phyloP scores from a whole-genome alignment of 2,888 invertebrate species.

The Spodoptera littoralis region DNA sequence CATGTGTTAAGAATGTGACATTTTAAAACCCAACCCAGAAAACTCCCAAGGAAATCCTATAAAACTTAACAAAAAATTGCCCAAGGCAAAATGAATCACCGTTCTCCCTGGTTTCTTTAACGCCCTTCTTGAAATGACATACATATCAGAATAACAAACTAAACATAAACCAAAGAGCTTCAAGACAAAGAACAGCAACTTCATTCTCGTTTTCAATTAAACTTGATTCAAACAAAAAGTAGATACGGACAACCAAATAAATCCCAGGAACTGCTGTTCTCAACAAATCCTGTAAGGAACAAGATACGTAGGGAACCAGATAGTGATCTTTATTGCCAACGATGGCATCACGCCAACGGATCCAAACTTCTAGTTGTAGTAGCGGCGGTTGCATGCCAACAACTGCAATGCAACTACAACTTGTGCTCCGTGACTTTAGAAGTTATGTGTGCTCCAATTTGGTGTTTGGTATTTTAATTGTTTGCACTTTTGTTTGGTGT shows the following conservation, averaged over 20 bases:
- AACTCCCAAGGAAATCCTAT: no score
- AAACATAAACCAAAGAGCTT: no score
- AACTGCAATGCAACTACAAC: conserved; percentile 16
- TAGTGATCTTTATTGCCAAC: conserved; percentile 62
- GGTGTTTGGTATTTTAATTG: conserved; percentile 34
- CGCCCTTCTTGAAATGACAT: no score
- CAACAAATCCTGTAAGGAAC: conserved; percentile 49
- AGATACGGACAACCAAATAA: neutral
- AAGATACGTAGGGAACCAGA: conserved; percentile 56
- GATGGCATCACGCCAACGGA: conserved; percentile 67
- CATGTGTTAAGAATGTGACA: no score
- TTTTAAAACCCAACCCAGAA: no score
- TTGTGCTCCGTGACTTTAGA: conserved; percentile 20
- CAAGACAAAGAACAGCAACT: no score
- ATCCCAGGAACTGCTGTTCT: conserved; percentile 29
- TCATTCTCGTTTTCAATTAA: neutral
- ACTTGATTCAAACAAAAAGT: neutral
- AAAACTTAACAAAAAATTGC: no score
- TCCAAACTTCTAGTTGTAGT: conserved; percentile 42
- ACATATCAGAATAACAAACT: no score
- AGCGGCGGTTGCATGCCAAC: conserved; percentile 38
- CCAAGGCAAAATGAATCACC: no score
- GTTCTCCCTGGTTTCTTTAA: no score
- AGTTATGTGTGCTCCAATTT: conserved; percentile 27
- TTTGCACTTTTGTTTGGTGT: conserved; percentile 5